Conservation (phyloP, 2,888 invertebrate species). For the Entomobrya multifasciata region DNA sequence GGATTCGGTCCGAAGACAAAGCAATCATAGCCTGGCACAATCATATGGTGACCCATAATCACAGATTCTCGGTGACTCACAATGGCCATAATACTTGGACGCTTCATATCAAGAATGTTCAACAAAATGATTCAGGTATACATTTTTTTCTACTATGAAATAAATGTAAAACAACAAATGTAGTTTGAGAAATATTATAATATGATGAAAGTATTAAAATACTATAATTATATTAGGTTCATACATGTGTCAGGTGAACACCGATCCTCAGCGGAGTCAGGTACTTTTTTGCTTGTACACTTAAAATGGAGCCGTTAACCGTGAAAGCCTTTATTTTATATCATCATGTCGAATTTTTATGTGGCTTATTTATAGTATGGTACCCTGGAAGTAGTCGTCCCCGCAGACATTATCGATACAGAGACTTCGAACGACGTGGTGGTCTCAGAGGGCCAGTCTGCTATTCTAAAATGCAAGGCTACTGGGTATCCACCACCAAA, state of each 20-base stretch:
- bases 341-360: not conserved
- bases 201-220: too few species aligned
- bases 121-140: constrained; percentile 94
- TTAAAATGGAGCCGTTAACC: not conserved
- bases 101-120: constrained; percentile 93
- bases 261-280: constrained; percentile 94
- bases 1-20: constrained; percentile 95
- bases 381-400: constrained; percentile 80
- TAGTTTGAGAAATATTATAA: too few species aligned
- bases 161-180: too few species aligned
- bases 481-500: constrained; percentile 80
- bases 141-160: too few species aligned
- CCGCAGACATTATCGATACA: constrained; percentile 80
- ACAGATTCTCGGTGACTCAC: constrained; percentile 88
- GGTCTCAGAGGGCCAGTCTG: constrained; percentile 80
- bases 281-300: constrained; percentile 81
- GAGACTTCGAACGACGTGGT: constrained; percentile 81
- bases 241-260: constrained; percentile 97
- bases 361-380: constrained; percentile 77
- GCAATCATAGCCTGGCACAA: constrained; percentile 94
- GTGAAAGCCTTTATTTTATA: constrained; percentile 11
- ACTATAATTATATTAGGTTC: constrained; percentile 81
- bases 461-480: constrained; percentile 80
- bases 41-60: constrained; percentile 93
- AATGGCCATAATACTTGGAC: constrained; percentile 97